Conservation (phyloP, 2,888 invertebrate species). For the Azorinus chamasolen region DNA sequence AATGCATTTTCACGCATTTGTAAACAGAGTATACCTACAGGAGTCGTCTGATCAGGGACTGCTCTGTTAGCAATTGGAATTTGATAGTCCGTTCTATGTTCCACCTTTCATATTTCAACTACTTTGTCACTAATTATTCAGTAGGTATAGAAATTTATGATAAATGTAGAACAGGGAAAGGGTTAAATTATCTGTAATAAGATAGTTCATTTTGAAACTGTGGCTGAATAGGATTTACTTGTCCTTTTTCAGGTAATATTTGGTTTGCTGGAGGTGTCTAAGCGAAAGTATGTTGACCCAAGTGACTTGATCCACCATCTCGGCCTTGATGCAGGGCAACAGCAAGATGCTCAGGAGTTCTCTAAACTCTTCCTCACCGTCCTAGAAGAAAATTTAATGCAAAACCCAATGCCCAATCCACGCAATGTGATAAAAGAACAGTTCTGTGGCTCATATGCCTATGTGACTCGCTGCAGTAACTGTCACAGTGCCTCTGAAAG, state of each 20-base stretch:
- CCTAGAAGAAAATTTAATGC: slow-evolving; percentile 88
- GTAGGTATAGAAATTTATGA: too few species aligned
- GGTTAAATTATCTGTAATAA: too few species aligned
- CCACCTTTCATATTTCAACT: too few species aligned
- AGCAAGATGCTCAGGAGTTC: slow-evolving; percentile 90
- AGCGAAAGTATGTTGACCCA: slow-evolving; percentile 88
- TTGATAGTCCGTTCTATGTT: too few species aligned
- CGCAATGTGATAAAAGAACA: slow-evolving; percentile 86
- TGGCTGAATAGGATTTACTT: too few species aligned
- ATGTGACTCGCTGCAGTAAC: slow-evolving; percentile 87
- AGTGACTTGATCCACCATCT: slow-evolving; percentile 88
- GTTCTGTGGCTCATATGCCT: slow-evolving; percentile 87
- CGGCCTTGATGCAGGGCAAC: slow-evolving; percentile 88
- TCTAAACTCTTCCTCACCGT: slow-evolving; percentile 89
- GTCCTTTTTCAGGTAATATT: slow-evolving; percentile 88
- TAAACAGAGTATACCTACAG: too few species aligned
- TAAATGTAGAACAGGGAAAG: too few species aligned
- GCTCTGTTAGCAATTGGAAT: too few species aligned
- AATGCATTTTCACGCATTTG: too few species aligned
- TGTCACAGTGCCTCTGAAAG: slow-evolving; percentile 88
- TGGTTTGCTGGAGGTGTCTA: slow-evolving; percentile 89
- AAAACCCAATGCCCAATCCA: slow-evolving; percentile 80
- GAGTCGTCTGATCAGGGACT: too few species aligned
- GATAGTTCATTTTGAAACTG: too few species aligned
- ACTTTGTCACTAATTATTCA: too few species aligned